Percentiles rank a stretch among this genome's conserved stretches.
Evolutionary conservation across 2,113 vertebrate species (phyloP).

Genomic region (Dicrurus megarhynchus): DNA sequence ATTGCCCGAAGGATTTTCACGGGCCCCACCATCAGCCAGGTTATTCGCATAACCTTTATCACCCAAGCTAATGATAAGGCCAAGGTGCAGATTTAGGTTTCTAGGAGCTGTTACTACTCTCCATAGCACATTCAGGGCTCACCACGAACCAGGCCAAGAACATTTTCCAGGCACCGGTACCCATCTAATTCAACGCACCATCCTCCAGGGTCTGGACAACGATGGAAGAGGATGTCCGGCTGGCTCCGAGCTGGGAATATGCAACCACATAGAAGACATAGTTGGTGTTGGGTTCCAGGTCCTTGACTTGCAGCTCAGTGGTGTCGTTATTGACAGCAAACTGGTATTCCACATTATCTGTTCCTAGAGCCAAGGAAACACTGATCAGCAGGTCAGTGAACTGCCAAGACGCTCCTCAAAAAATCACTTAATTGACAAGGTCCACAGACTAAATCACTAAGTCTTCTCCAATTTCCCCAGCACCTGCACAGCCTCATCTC

Average conservation of each 20-base stretch:
- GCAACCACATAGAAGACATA: slow-evolving; percentile 96
- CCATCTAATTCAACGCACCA: slow-evolving; percentile 73
- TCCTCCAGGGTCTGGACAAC: slow-evolving; percentile 90
- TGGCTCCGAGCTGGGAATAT: slow-evolving; percentile 92
- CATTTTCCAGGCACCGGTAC: neutral
- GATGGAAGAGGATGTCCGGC: slow-evolving; percentile 83
- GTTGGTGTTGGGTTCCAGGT: slow-evolving; percentile 89
- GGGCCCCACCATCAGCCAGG: neutral
- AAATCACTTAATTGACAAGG: neutral
- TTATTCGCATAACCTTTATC: neutral
- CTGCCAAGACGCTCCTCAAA: neutral
- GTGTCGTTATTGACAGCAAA: slow-evolving; percentile 98
- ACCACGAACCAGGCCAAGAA: neutral
- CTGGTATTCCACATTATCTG: slow-evolving; percentile 92
- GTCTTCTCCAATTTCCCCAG: neutral
- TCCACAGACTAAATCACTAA: neutral
- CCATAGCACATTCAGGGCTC: neutral
- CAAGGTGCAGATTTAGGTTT: neutral
- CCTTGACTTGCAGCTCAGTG: slow-evolving; percentile 89
- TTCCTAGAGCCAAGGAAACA: slow-evolving; percentile 65
- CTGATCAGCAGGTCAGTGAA: slow-evolving; percentile 29
- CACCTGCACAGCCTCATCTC: neutral
- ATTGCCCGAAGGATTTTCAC: neutral
- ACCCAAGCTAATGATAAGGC: neutral
- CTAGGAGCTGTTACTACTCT: neutral